Percentiles rank a stretch among this genome's conserved stretches.
These are phyloP conservation scores for Chauna torquata DNA, from an alignment of 2,113 vertebrate species.

Conservation along the genomic window DNA sequence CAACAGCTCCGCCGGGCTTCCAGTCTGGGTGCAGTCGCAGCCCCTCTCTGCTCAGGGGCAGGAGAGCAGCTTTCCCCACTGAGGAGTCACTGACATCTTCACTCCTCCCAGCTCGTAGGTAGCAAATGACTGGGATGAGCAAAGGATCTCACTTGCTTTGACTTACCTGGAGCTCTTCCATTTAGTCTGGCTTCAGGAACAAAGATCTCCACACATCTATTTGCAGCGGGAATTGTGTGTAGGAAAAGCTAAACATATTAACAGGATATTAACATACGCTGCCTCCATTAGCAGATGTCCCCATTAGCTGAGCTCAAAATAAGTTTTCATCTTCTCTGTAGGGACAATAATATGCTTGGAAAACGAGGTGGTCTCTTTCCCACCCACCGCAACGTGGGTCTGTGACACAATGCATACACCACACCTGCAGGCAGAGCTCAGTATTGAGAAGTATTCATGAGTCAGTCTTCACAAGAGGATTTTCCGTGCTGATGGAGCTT, in stretches of 20 bases:
- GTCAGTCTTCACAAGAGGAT: background rate
- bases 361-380: background rate
- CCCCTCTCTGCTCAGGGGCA: background rate
- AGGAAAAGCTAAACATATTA: background rate
- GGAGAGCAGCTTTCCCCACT: background rate
- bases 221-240: background rate
- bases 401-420: background rate
- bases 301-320: background rate
- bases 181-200: background rate
- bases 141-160: background rate
- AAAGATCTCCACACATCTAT: background rate
- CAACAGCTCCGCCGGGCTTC: background rate
- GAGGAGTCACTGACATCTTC: background rate
- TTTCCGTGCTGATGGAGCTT: background rate
- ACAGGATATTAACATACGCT: background rate
- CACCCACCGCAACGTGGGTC: background rate
- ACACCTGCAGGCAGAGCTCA: background rate
- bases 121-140: background rate
- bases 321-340: background rate
- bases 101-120: background rate
- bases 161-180: background rate
- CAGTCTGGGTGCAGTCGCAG: background rate
- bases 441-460: background rate
- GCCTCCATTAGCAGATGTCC: background rate
- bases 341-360: background rate